phyloP scores from a whole-genome alignment of 2,797 vertebrate genomes.

The Propithecus perrieri region DNA sequence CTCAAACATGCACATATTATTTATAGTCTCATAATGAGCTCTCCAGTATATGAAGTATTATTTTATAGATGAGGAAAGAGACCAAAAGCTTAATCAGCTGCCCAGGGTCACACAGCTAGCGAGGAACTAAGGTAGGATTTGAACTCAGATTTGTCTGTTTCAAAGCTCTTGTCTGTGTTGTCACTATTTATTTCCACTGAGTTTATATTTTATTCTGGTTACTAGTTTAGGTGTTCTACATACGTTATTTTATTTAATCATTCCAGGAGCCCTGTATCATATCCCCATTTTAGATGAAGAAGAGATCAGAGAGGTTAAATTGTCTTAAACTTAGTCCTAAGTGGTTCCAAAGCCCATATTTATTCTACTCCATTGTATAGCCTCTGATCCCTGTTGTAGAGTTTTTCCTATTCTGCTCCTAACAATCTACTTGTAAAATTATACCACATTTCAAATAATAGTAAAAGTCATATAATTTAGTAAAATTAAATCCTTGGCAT shows the following conservation, averaged over 20 bases:
- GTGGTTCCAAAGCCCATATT: not conserved
- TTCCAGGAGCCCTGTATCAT: not conserved
- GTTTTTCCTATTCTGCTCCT: not conserved
- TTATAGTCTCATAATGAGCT: not conserved
- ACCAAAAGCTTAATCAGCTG: not conserved
- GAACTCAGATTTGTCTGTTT: not conserved
- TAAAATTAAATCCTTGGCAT: not conserved
- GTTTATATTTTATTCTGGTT: not conserved
- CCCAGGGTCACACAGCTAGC: not conserved
- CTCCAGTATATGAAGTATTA: not conserved
- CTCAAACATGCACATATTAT: not conserved
- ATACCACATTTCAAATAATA: not conserved
- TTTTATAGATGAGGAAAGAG: not conserved
- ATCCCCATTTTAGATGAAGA: not conserved
- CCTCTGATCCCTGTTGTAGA: not conserved
- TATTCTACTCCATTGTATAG: not conserved
- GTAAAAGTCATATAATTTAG: not conserved
- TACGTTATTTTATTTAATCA: not conserved
- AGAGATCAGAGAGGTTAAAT: not conserved
- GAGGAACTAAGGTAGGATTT: not conserved
- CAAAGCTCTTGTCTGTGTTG: not conserved
- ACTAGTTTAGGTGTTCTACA: not conserved
- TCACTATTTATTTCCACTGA: not conserved
- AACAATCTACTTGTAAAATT: not conserved
- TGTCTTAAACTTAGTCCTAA: not conserved